These are phyloP conservation scores for Harpalus rufipes DNA, from an alignment of 2,888 invertebrate genomes.

Conservation along the genomic window DNA sequence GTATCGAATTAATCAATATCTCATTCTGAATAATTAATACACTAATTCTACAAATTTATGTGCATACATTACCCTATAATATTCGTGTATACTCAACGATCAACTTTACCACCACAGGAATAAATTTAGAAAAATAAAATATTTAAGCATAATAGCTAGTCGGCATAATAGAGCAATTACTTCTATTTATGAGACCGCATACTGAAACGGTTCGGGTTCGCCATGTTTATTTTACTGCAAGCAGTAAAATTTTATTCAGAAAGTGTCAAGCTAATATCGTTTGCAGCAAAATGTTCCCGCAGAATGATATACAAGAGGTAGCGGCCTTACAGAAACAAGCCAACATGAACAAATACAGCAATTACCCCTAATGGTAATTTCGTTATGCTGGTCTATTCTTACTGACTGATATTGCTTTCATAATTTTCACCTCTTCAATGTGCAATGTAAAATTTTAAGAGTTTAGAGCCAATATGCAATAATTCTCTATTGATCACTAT, in stretches of 20 bases:
- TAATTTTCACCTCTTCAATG: background rate
- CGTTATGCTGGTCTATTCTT: background rate
- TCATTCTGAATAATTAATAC: slow-evolving; percentile 37
- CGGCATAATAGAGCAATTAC: slow-evolving; percentile 44
- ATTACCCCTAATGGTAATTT: slow-evolving; percentile 23
- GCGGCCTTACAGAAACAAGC: slow-evolving; percentile 1
- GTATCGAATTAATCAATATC: slow-evolving; percentile 31
- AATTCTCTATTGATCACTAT: background rate
- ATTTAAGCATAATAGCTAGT: slow-evolving; percentile 41
- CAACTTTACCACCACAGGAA: slow-evolving; percentile 8
- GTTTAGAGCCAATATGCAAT: background rate
- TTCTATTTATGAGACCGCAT: slow-evolving; percentile 33
- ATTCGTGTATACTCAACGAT: slow-evolving; percentile 20
- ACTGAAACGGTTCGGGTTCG: slow-evolving; percentile 1
- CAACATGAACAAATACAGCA: slow-evolving; percentile 6
- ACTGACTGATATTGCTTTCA: slow-evolving; percentile 9
- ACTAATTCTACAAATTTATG: slow-evolving; percentile 31
- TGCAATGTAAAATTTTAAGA: background rate
- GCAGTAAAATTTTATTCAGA: slow-evolving; percentile 47
- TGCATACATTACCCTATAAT: slow-evolving; percentile 24
- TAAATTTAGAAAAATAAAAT: slow-evolving; percentile 46
- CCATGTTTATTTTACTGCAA: slow-evolving; percentile 39
- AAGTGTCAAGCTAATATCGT: slow-evolving; percentile 43
- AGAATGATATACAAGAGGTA: slow-evolving; percentile 20
- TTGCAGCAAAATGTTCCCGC: slow-evolving; percentile 12